Base-by-base conservation (phyloP, 2,797 vertebrate species). In the Cichlasoma orientale region DNA sequence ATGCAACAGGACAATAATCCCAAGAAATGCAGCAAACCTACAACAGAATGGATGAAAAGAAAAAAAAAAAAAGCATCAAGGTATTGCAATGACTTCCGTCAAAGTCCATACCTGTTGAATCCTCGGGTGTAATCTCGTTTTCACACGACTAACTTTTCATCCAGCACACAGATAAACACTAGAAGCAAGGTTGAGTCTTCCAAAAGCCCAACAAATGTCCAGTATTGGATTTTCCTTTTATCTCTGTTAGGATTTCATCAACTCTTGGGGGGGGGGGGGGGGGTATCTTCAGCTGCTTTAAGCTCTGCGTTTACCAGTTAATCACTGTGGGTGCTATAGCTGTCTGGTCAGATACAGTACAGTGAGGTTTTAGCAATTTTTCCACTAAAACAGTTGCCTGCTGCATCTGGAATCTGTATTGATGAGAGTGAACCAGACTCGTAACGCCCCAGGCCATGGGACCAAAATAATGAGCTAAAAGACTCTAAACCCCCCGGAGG, bases 171-270 rank as follows among this genome's bases (percentile, higher is more conserved):
- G 36, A 56, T 5, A 13, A 55, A 27, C 41, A 27, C 54, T 68
- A 9, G 23, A n/a, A 29, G 27, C 19, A 68, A 56, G 27, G 56
- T 11, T 38, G 0, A 9, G 11, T 77, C 31, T 74, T 66, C 31
- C 14, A 44, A 31, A 38, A 3, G 27, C 21, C 4, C 56, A 63
- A 23, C n/a, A 9, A 69, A 72, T 56, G 50, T 58, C 44, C 13
- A 83, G 54, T 55, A 78, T 73, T 77, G 63, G 12, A 29, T 56
- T 74, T 9, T 75, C 6, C 27, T 72, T 55, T 29, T 33, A 71
- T 52, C 5, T 44, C 50, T 16, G 63, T 69, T 79, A 72, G 53
- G 55, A 54, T 83, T 57, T 58, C 31, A 75, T 69, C 47, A 21
- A 41, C 56, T 61, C 58, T 33, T 27, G 56, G 47, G 2, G 58